Evolutionary conservation across 1,140 invertebrate species (phyloP), one percentile per base, ranked within the genome.

Genomic region (Oryzaephilus surinamensis): DNA sequence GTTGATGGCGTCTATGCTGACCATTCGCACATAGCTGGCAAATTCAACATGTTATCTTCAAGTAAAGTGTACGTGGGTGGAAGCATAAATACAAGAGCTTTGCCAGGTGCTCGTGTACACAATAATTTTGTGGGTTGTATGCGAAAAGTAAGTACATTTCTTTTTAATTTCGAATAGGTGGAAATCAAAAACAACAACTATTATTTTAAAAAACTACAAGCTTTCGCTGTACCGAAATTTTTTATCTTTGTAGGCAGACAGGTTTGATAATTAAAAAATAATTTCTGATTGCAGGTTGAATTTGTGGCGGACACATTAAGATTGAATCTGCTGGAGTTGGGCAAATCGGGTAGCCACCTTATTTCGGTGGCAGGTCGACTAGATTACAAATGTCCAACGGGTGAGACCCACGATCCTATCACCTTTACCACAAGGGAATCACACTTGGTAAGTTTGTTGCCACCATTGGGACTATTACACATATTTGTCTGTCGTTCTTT

Each of bases 111-210:
- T n/a, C 74, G 80, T 36, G 81, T 86, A 10, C 79, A 84, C 57
- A 82, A 76, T 53, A 95, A 94, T 65, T 97, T 96, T 59, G 82
- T 93, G 44, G 94, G 94, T 3, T 98, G 94, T 60, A 70, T 98
- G 54, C 79, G 89, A 62, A 93, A 96, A 75, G 93, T 97, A 64
- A 66, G 61, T 29, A 6, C 1, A 23, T 10, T 10, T 16, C 21
- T 20, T 4, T 16, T 16, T 15, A 5, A 16, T 14, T 32, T 32
- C 30, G 15, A 32, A 4, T 29, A 12, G 15, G 27, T n/a, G n/a
- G n/a, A 4, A 20, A 20, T 32, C 14, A 14, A 35, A 24, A n/a
- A 23, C 14, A 13, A 5, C 15, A 4, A 29, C 30, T 18, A 8
- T 20, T 20, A 5, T 20, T 4, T 20, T 35, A 12, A 35, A n/a